Conservation (phyloP, 2,113 vertebrate species). For the Sterna hirundo region DNA sequence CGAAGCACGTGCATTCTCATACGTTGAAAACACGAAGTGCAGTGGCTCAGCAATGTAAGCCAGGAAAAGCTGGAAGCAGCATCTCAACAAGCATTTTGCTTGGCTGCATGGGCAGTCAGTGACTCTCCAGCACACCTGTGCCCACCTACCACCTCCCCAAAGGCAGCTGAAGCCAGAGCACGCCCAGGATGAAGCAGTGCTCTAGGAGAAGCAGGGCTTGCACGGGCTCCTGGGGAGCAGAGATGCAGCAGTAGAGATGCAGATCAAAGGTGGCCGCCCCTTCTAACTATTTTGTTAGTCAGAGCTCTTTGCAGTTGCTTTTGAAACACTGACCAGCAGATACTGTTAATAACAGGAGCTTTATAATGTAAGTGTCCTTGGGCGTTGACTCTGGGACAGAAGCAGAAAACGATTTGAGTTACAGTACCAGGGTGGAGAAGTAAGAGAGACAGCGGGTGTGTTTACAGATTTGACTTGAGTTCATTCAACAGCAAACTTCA, state of each 20-base stretch:
- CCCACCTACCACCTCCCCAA: background rate
- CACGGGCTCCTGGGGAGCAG: background rate
- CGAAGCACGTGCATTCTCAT: background rate
- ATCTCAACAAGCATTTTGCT: background rate
- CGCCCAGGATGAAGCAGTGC: no score
- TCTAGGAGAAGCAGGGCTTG: background rate
- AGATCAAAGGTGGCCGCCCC: background rate
- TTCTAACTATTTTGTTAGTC: background rate
- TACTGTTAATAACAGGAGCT: background rate
- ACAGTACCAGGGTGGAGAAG: background rate
- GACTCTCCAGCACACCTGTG: background rate
- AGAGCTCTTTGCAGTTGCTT: background rate
- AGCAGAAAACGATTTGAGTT: background rate
- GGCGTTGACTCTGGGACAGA: background rate
- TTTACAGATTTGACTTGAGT: background rate
- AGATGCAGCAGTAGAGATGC: background rate
- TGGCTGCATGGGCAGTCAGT: background rate
- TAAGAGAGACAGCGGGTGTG: background rate
- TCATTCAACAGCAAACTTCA: background rate
- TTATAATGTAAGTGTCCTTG: background rate
- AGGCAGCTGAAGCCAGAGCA: background rate
- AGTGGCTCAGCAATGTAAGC: background rate
- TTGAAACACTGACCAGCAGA: background rate
- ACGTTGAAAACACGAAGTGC: background rate
- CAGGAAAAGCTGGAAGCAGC: background rate